Conservation (phyloP, 1,140 invertebrate genomes). For the Philopotamus ludificatus region DNA sequence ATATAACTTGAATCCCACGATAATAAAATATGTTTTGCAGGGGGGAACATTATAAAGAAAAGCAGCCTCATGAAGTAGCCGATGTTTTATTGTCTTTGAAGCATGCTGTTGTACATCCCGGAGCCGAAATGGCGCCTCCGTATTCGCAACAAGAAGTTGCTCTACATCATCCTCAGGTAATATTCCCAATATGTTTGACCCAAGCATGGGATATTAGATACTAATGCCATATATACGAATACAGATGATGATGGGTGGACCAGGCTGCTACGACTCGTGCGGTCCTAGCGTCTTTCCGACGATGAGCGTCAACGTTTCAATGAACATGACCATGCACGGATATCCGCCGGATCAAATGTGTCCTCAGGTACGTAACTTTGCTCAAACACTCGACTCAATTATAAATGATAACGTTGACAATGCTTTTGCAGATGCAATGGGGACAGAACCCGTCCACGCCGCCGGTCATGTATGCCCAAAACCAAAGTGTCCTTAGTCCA, state of each 20-base stretch:
- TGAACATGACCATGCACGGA: slow-evolving; percentile 97
- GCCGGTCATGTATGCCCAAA: slow-evolving; percentile 59
- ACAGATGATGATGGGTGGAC: slow-evolving; percentile 51
- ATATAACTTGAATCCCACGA: too few species aligned
- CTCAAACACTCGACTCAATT: background rate
- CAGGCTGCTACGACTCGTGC: slow-evolving; percentile 54
- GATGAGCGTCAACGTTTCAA: slow-evolving; percentile 95
- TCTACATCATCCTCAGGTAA: slow-evolving; percentile 38
- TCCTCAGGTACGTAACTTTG: slow-evolving; percentile 58
- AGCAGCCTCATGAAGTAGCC: slow-evolving; percentile 60
- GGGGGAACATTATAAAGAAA: slow-evolving; percentile 40
- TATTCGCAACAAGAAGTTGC: slow-evolving; percentile 34
- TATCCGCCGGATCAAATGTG: slow-evolving; percentile 62
- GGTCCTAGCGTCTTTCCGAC: slow-evolving; percentile 70
- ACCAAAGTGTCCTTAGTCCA: slow-evolving; percentile 60
- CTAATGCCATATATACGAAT: background rate
- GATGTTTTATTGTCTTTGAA: slow-evolving; percentile 84
- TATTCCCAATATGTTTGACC: background rate
- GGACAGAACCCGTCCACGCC: slow-evolving; percentile 59
- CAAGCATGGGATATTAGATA: background rate
- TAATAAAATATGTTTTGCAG: too few species aligned
- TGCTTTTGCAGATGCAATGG: slow-evolving; percentile 62
- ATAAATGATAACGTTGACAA: background rate
- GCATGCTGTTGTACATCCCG: slow-evolving; percentile 82
- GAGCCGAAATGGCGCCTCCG: slow-evolving; percentile 49